A percentile compares a stretch with the other conserved stretches of the same genome.
Conservation (phyloP, 2,888 invertebrate species). For the Phoenoteleia sp. region DNA sequence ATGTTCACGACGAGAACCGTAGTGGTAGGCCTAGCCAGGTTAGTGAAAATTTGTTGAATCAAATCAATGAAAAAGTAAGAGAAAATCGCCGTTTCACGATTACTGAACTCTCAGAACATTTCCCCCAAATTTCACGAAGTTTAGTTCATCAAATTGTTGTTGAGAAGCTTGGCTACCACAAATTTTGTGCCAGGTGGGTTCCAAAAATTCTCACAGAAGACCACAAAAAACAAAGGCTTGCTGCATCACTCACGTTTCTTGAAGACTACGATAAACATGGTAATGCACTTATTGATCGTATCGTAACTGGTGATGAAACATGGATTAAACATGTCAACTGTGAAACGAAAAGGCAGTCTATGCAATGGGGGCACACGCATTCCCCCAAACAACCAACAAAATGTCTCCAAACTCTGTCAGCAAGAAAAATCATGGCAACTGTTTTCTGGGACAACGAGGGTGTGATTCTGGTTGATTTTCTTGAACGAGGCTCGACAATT, state of each 20-base stretch:
- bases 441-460: too few relatives aligned
- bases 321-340: too few relatives aligned
- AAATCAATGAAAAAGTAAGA: constrained; percentile 2
- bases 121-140: constrained; percentile 13
- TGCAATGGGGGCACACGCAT: too few relatives aligned
- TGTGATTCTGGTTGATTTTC: too few relatives aligned
- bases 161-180: not conserved
- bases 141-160: not conserved
- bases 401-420: too few relatives aligned
- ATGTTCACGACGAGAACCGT: constrained; percentile 41
- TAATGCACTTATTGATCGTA: too few relatives aligned
- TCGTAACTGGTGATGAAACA: too few relatives aligned
- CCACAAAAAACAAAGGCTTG: not conserved
- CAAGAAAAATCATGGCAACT: too few relatives aligned
- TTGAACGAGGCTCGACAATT: too few relatives aligned
- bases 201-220: not conserved
- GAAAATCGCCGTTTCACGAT: constrained; percentile 33
- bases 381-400: too few relatives aligned
- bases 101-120: not conserved
- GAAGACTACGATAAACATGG: too few relatives aligned
- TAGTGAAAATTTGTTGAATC: constrained; percentile 17
- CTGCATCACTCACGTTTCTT: not conserved
- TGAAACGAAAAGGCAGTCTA: too few relatives aligned
- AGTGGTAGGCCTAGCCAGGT: constrained; percentile 17
- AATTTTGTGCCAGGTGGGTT: constrained; percentile 29